phyloP scores from a whole-genome alignment of 1,140 invertebrate genomes.

The Caenorhabditis brenneri region DNA sequence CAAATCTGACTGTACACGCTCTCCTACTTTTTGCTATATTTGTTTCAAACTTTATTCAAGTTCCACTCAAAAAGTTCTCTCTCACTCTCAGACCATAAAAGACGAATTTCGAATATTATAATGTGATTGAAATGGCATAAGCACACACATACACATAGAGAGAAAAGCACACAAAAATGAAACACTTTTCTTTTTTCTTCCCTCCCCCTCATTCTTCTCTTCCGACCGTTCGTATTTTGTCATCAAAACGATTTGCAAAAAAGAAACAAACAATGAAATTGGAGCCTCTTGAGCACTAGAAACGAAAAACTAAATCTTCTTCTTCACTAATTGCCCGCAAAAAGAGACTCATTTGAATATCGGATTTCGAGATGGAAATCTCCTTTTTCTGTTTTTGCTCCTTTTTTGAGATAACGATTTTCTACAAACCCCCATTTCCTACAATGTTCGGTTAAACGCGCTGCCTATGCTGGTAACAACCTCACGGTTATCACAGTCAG shows the following conservation, averaged over 20 bases:
- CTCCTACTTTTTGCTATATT: too few species aligned
- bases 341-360: not conserved
- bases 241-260: not conserved
- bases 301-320: not conserved
- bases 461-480: too few species aligned
- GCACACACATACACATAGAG: not conserved
- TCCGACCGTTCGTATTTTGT: not conserved
- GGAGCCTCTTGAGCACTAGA: not conserved
- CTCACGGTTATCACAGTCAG: too few species aligned
- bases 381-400: not conserved
- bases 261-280: constrained; percentile 1
- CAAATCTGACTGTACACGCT: too few species aligned
- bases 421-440: too few species aligned
- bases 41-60: too few species aligned
- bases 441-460: too few species aligned
- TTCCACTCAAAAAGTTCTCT: not conserved
- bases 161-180: constrained; percentile 20
- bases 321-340: not conserved
- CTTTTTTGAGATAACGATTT: not conserved
- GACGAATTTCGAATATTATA: not conserved
- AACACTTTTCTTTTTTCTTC: not conserved
- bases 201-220: not conserved
- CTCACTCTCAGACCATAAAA: not conserved
- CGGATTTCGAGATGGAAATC: not conserved
- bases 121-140: constrained; percentile 13